Conservation (phyloP, 2,888 invertebrate genomes). For the Nomada goodeniana region DNA sequence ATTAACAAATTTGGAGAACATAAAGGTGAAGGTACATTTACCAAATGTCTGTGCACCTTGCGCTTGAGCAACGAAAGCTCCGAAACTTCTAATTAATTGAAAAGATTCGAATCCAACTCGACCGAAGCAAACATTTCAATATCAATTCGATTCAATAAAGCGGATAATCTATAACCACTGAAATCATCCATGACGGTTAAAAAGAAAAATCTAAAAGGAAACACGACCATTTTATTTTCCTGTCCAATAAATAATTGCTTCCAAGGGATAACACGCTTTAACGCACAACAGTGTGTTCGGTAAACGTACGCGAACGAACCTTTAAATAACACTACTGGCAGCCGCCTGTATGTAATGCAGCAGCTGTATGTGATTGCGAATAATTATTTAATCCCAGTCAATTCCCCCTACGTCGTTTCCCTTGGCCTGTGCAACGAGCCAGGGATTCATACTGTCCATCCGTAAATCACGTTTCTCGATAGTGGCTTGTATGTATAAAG, state of each 20-base stretch:
- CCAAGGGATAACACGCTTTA: not conserved
- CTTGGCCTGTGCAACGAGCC: constrained; percentile 59
- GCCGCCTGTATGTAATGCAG: constrained; percentile 70
- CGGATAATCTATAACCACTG: not conserved
- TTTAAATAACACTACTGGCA: constrained; percentile 57
- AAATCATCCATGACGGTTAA: no score
- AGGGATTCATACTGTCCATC: constrained; percentile 74
- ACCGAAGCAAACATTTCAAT: no score
- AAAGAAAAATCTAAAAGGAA: not conserved
- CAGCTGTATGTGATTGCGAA: constrained; percentile 79
- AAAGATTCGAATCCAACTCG: no score
- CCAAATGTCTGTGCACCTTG: no score
- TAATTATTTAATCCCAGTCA: constrained; percentile 79
- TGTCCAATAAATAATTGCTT: not conserved
- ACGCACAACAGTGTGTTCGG: not conserved
- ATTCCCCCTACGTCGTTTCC: constrained; percentile 48
- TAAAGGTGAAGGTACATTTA: no score
- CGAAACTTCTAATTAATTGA: no score
- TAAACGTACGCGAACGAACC: constrained; percentile 47
- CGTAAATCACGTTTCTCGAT: constrained; percentile 74
- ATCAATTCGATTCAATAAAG: not conserved
- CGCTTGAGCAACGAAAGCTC: no score
- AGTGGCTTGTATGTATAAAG: constrained; percentile 43
- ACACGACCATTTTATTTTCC: not conserved
- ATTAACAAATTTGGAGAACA: no score